Evolutionary conservation across 2,797 vertebrate genomes (phyloP), one percentile per base, ranked within the genome.

Genomic region (Chrosomus eos): DNA sequence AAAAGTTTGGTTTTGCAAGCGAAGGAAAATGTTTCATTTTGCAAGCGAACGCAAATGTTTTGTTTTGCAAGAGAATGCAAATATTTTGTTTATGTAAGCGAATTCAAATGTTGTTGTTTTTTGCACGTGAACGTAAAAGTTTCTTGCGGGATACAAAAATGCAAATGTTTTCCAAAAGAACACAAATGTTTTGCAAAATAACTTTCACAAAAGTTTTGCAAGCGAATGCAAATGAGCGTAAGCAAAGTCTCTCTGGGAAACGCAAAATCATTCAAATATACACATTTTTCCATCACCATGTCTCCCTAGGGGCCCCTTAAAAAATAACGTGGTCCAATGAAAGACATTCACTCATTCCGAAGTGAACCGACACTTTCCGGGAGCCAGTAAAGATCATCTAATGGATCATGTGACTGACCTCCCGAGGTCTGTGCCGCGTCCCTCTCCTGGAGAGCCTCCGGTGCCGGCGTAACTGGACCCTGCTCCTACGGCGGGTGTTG

Each of bases 401-500:
- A 10, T 31, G 19, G 33, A 14, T 6, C 33, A 14, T 33, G 62
- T 71, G 51, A 58, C 75, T 81, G 23, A 83, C 84, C 76, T 81
- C 33, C 23, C 13, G 43, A 14, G 58, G 82, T 60, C 58, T 71
- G 21, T 80, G 19, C 9, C 40, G 76, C n/a, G n/a, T 19, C 13
- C 40, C 48, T 78, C 62, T 89, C 82, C 21, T 71, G 70, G 67
- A 48, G 38, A 87, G 71, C 19, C 51, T 78, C 40, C 72, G 83
- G 81, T 87, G 87, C 83, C 66, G 71, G 60, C 45, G n/a, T 43
- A 89, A 19, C 43, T 85, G 81, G 28, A 43, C 82, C 68, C 74
- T 31, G 68, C 72, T 88, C 16, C 78, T 62, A 3, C 58, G 72
- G 4, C 28, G 9, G 8, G 38, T 36, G 64, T 18, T n/a, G n/a